Conservation (phyloP, 2,888 invertebrate species). For the Gandaritis pyraliata region DNA sequence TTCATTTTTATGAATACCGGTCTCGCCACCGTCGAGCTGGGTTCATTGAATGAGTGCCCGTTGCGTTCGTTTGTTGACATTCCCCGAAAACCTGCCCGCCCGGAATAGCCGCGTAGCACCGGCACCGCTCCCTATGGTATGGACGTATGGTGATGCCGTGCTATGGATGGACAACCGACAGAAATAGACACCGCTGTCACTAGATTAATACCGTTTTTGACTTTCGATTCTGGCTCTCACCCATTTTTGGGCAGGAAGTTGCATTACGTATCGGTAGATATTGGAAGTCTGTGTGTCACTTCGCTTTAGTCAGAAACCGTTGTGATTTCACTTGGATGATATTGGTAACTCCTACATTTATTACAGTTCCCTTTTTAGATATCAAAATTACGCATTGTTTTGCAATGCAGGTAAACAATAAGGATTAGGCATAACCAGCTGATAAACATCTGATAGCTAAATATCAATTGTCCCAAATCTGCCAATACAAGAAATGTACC, state of each 20-base stretch:
- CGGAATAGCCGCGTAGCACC: constrained; percentile 73
- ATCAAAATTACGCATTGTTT: not conserved
- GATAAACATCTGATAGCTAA: too few species aligned
- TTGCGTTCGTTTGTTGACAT: constrained; percentile 80
- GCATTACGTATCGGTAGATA: constrained; percentile 42
- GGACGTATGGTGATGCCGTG: constrained; percentile 16
- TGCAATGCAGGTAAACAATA: too few species aligned
- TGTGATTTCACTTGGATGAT: constrained; percentile 37
- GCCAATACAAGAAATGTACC: too few species aligned
- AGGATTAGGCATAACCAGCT: too few species aligned
- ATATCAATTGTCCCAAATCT: too few species aligned
- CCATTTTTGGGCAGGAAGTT: constrained; percentile 59
- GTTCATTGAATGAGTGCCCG: constrained; percentile 82
- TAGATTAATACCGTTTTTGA: constrained; percentile 74
- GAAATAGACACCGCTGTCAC: constrained; percentile 73
- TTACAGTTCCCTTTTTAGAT: not conserved
- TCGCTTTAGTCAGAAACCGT: constrained; percentile 42
- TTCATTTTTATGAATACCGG: constrained; percentile 82
- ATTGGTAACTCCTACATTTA: not conserved
- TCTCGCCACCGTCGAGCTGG: constrained; percentile 61
- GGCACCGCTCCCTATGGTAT: constrained; percentile 64
- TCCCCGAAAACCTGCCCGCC: constrained; percentile 84
- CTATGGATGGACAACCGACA: constrained; percentile 68
- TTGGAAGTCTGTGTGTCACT: constrained; percentile 43
- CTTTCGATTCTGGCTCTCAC: constrained; percentile 61